These are phyloP conservation scores for Diplodus puntazzo DNA, from an alignment of 2,797 vertebrate species.

Conservation along the genomic window DNA sequence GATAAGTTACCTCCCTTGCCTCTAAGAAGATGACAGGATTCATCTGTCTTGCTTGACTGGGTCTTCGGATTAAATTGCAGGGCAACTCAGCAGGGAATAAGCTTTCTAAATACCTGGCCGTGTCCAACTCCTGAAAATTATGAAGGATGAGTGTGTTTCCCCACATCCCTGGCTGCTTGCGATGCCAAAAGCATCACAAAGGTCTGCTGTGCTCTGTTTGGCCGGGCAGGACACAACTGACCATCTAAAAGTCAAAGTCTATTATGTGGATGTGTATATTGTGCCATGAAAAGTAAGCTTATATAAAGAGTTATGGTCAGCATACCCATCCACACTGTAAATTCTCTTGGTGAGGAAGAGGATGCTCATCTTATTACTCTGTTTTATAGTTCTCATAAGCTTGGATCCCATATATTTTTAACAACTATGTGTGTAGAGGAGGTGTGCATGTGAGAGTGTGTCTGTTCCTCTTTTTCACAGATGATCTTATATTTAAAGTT, in stretches of 20 bases:
- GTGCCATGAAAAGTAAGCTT: constrained; percentile 25
- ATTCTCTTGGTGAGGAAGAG: constrained; percentile 14
- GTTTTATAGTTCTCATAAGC: constrained; percentile 30
- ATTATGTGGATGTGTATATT: constrained; percentile 36
- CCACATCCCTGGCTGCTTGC: constrained; percentile 37
- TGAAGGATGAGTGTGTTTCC: constrained; percentile 65
- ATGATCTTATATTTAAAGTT: constrained; percentile 31
- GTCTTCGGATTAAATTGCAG: constrained; percentile 73
- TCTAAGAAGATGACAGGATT: constrained; percentile 76
- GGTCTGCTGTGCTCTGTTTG: constrained; percentile 48
- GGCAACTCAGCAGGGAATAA: constrained; percentile 63
- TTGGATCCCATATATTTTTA: constrained; percentile 35
- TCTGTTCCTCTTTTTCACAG: constrained; percentile 3
- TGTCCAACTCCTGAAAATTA: constrained; percentile 59
- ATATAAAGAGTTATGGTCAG: constrained; percentile 26
- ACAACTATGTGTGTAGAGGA: constrained; percentile 11
- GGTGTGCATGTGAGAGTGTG: constrained; percentile 1
- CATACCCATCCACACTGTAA: constrained; percentile 16
- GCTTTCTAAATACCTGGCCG: constrained; percentile 70
- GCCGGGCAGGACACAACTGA: constrained; percentile 21
- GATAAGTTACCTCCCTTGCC: constrained; percentile 65
- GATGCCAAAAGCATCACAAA: constrained; percentile 56
- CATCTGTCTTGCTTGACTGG: constrained; percentile 76
- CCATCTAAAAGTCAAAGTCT: constrained; percentile 50
- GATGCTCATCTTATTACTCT: constrained; percentile 27